Evolutionary conservation across 2,888 invertebrate genomes (phyloP).

Genomic region (Brachycybe producta): DNA sequence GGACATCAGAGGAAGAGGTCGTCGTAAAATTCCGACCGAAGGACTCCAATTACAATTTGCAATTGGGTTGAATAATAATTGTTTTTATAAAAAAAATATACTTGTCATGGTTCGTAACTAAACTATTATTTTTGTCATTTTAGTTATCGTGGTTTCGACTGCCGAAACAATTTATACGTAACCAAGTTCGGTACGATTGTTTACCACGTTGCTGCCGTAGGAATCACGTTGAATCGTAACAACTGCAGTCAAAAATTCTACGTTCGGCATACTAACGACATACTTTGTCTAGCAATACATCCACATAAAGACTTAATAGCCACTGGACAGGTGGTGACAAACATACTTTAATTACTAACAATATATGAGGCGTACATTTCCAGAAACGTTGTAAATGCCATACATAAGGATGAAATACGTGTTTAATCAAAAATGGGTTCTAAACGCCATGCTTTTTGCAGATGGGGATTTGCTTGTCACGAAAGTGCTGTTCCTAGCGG

Average conservation of each 20-base stretch:
- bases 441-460: too few species aligned
- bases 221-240: conserved; percentile 33
- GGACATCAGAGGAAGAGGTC: too few species aligned
- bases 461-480: too few species aligned
- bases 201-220: conserved; percentile 37
- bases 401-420: too few species aligned
- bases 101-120: background rate
- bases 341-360: too few species aligned
- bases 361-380: too few species aligned
- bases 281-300: conserved; percentile 35
- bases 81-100: background rate
- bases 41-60: conserved; percentile 12
- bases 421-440: too few species aligned
- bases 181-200: conserved; percentile 34
- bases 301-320: conserved; percentile 35
- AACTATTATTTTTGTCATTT: too few species aligned
- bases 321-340: conserved; percentile 35
- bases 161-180: conserved; percentile 36
- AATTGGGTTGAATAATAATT: conserved; percentile 12
- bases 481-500: too few species aligned
- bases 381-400: too few species aligned
- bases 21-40: conserved; percentile 11
- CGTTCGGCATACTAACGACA: conserved; percentile 37
- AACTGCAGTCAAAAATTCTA: conserved; percentile 35
- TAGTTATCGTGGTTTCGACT: conserved; percentile 38